Conservation (phyloP, 2,113 vertebrate species). For the Pipra filicauda region DNA sequence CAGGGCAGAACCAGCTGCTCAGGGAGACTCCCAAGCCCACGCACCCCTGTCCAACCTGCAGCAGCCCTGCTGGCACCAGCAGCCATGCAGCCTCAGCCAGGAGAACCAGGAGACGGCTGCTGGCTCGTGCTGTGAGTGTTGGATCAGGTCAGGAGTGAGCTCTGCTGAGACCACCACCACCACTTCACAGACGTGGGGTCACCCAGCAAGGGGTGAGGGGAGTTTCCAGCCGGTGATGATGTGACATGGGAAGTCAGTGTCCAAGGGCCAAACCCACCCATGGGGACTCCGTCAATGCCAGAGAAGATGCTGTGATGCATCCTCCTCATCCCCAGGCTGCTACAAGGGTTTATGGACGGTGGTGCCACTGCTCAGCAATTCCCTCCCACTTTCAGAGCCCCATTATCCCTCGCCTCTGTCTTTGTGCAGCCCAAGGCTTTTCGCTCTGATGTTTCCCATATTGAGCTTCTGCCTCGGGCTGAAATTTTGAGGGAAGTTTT, state of each 20-base stretch:
- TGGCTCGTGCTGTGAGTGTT: background rate
- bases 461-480: background rate
- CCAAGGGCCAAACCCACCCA: background rate
- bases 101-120: background rate
- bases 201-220: background rate
- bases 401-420: background rate
- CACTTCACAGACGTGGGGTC: rapidly evolving
- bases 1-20: background rate
- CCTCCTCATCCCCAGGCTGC: background rate
- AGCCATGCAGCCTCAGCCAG: background rate
- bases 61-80: rapidly evolving
- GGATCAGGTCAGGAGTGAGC: background rate
- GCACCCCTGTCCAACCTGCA: rapidly evolving
- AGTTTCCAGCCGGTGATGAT: rapidly evolving
- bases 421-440: background rate
- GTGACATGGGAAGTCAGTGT: background rate
- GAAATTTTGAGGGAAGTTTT: constrained; percentile 37
- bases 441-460: background rate
- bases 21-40: background rate
- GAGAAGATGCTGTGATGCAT: background rate
- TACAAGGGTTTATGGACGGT: background rate
- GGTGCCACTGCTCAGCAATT: background rate
- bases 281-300: rapidly evolving
- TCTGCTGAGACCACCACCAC: background rate
- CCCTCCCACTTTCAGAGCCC: background rate